Base-by-base conservation (phyloP, 2,797 vertebrate genomes). In the Menidia menidia region DNA sequence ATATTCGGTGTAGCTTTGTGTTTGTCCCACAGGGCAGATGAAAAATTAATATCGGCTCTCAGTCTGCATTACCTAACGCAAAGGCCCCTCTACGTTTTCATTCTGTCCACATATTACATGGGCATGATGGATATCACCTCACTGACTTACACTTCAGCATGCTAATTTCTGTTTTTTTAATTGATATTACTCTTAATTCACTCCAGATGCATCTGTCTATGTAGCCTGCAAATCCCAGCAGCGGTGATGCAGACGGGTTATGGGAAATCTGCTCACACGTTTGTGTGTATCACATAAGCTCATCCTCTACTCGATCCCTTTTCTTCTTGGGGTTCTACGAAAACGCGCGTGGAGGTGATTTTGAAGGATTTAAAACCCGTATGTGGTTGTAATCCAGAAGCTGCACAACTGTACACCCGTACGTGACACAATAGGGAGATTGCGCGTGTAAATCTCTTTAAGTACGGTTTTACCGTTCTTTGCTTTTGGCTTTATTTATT, bases 121-220 rank as follows among this genome's bases (percentile, higher is more conserved):
- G 61, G 64, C 69, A 81, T 77, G 67, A 61, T 45, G 54, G 51
- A 35, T 14, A 42, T 60, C 54, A 69, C 60, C 62, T 77, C 67
- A 79, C 59, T 61, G 73, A 71, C 18, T 70, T 52, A 48, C 68
- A 75, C 68, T 87, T 81, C 63, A 25, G 41, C 54, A 14, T 57
- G 48, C 41, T 73, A 71, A 73, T 77, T 82, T 71, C 5, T 64
- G 25, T 25, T 83, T 80, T 81, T 74, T 56, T 58, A 77, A 76
- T 69, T 79, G 71, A 83, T 86, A 84, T 78, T 65, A 63, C 62
- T 77, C 41, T 73, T 71, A 59, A 76, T 83, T 78, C 75, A 80
- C 67, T 79, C 32, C n/a, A 55, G 62, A 44, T 47, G 53, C 31
- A 45, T 57, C 59, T 57, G 56, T 68, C 39, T 50, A 59, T 71